Conservation (phyloP, 2,888 invertebrate genomes). For the Drosophila anceps region DNA sequence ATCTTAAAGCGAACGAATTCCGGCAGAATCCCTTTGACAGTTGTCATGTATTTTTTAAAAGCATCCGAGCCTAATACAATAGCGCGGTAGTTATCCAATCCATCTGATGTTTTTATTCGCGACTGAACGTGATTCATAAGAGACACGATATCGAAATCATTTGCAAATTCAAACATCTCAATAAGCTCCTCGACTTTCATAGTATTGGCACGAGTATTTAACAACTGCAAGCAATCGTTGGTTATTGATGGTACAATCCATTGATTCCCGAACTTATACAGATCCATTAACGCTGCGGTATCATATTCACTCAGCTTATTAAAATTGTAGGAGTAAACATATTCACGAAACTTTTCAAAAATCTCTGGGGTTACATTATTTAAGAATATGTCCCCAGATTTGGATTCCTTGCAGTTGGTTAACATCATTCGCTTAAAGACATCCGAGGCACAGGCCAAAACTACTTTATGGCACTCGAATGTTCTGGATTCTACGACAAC, state of each 20-base stretch:
- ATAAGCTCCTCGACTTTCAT: background rate
- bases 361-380: conserved; percentile 6
- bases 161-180: conserved; percentile 5
- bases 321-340: conserved; percentile 17
- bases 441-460: conserved; percentile 25
- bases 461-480: conserved; percentile 37
- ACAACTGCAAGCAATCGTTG: background rate
- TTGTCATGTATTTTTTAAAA: background rate
- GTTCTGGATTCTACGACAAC: conserved; percentile 6
- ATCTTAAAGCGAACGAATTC: background rate
- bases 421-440: conserved; percentile 28
- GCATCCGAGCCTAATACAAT: conserved; percentile 6
- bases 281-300: conserved; percentile 2
- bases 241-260: conserved; percentile 28
- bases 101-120: too few species aligned
- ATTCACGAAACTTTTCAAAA: conserved; percentile 31
- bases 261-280: conserved; percentile 19
- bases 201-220: background rate
- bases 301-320: background rate
- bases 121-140: background rate
- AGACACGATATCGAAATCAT: background rate
- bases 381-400: conserved; percentile 16
- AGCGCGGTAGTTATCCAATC: background rate
- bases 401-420: conserved; percentile 20
- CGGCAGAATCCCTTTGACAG: rapidly evolving